Conservation (phyloP, 2,797 vertebrate species). For the Amblyopsis hoosieri region DNA sequence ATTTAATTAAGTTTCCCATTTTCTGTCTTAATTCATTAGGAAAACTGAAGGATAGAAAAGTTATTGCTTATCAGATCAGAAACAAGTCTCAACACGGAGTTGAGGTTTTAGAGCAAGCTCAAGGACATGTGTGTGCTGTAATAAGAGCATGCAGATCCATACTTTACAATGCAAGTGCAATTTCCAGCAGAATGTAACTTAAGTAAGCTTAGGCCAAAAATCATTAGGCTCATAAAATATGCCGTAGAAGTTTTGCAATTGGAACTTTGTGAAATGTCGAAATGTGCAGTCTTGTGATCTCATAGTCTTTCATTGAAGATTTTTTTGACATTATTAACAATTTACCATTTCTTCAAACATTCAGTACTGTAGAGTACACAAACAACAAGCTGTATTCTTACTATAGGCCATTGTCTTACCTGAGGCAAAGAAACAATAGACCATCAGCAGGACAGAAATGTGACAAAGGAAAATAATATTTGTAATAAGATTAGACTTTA, state of each 20-base stretch:
- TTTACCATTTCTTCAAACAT: too few relatives aligned
- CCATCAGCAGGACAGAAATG: too few relatives aligned
- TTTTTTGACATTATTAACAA: too few relatives aligned
- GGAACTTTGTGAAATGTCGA: constrained; percentile 21
- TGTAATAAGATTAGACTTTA: too few relatives aligned
- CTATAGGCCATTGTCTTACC: too few relatives aligned
- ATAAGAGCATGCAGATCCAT: constrained; percentile 44
- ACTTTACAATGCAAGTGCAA: constrained; percentile 37
- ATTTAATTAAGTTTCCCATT: not conserved
- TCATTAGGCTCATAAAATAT: constrained; percentile 58
- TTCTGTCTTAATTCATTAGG: constrained; percentile 51
- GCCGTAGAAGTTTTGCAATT: constrained; percentile 39
- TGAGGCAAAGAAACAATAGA: too few relatives aligned
- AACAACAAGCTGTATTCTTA: too few relatives aligned
- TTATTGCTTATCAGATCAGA: constrained; percentile 52
- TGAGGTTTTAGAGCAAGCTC: constrained; percentile 33
- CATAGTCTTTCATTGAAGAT: constrained; percentile 24
- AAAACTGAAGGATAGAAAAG: constrained; percentile 46
- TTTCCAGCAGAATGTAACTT: constrained; percentile 53
- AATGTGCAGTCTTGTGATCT: constrained; percentile 29
- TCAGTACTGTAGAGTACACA: too few relatives aligned
- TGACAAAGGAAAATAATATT: too few relatives aligned
- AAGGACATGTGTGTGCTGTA: constrained; percentile 32
- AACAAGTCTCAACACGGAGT: constrained; percentile 50
- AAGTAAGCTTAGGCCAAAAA: constrained; percentile 58